Conservation (phyloP, 2,113 vertebrate genomes). For the Pithys albifrons region DNA sequence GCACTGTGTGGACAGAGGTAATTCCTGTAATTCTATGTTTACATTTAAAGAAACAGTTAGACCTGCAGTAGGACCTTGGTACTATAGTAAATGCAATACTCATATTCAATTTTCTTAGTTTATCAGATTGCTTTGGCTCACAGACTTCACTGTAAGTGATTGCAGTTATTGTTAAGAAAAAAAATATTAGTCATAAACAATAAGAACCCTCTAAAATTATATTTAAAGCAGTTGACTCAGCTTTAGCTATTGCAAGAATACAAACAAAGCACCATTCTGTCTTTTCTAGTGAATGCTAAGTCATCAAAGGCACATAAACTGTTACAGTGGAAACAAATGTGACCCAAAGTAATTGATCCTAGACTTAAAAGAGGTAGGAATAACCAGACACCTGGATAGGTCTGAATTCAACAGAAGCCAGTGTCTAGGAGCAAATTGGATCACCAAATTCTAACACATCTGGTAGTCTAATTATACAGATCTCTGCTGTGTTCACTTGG, state of each 20-base stretch:
- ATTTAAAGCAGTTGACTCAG: background rate
- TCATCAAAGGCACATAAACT: background rate
- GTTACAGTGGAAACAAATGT: background rate
- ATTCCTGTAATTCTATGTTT: background rate
- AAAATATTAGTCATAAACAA: background rate
- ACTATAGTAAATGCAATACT: background rate
- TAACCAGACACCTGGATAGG: background rate
- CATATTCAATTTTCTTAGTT: background rate
- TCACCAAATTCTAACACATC: background rate
- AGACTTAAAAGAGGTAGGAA: background rate
- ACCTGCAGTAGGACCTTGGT: background rate
- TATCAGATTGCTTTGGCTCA: background rate
- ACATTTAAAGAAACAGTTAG: background rate
- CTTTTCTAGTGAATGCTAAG: background rate
- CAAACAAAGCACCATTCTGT: background rate
- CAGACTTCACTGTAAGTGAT: background rate
- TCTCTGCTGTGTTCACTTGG: background rate
- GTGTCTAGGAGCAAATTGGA: background rate
- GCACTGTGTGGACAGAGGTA: background rate
- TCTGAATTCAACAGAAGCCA: background rate
- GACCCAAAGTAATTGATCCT: background rate
- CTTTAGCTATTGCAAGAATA: background rate
- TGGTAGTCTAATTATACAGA: background rate
- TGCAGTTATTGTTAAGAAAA: background rate
- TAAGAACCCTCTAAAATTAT: background rate